Evolutionary conservation across 2,888 invertebrate species (phyloP), one percentile per base, ranked within the genome.

Genomic region (Ormia ochracea): DNA sequence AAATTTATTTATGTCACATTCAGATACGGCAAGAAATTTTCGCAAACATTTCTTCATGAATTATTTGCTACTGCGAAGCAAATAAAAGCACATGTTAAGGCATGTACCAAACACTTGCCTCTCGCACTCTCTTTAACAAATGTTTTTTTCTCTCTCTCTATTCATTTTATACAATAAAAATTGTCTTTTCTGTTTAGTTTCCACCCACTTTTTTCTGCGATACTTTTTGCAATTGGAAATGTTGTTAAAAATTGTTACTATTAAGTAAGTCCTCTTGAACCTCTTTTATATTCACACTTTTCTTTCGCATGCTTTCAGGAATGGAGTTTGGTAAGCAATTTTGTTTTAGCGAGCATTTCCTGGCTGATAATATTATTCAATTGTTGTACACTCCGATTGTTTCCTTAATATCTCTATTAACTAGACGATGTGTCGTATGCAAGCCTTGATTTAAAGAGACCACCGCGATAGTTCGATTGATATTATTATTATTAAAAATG

Each of bases 1-100:
- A 87, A 86, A 87, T 86, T 87, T 87, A 85, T 86, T 86, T 86
- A 84, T 86, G 87, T 86, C 87, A 87, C 87, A 87, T 87, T 87
- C 87, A 86, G 87, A 87, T 87, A 87, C 84, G 86, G 83, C 83
- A 86, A 76, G 84, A 86, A 86, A 85, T 87, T 58, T 63, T 81
- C 69, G 74, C 66, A 48, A 83, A 83, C 84, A 84, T 85, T 87
- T 85, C 84, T 85, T 85, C 84, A 85, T 87, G 86, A 87, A 87
- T 87, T 87, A 87, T 87, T 86, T 81, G 70, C 23, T 68, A 63
- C 54, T 38, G 14, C 43, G 54, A 19, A 41, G 52, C 50, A 58
- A 36, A 59, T 14, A 28, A 56, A 33, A 43, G 43, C 14, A 14
- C 7, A 19, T 58, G 48, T 48, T 26, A 41, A 31, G 21, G 54